Evolutionary conservation across 2,113 vertebrate genomes (phyloP).

Genomic region (Poicephalus meyeri): DNA sequence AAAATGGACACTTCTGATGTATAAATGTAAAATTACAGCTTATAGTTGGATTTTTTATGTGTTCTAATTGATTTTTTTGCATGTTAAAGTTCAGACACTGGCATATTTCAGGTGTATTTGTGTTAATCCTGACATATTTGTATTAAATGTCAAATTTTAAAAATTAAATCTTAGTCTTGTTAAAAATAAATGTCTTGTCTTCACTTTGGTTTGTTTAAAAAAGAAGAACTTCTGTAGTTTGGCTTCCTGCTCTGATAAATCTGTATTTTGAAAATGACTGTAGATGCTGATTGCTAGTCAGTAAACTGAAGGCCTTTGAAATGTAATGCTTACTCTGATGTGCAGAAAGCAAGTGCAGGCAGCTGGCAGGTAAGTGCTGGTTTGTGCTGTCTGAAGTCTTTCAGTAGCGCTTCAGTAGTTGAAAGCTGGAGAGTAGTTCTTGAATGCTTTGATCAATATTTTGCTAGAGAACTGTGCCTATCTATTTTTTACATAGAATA

Average conservation of each 20-base stretch:
- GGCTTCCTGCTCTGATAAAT: slow-evolving; percentile 6
- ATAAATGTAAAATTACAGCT: slow-evolving; percentile 83
- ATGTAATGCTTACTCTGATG: not conserved
- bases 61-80: slow-evolving; percentile 77
- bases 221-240: not conserved
- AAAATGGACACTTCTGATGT: slow-evolving; percentile 79
- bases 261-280: not conserved
- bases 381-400: not conserved
- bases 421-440: not conserved
- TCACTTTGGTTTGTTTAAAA: slow-evolving; percentile 34
- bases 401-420: not conserved
- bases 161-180: slow-evolving; percentile 75
- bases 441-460: not conserved
- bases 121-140: slow-evolving; percentile 79
- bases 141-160: slow-evolving; percentile 76
- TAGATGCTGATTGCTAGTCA: not conserved
- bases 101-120: slow-evolving; percentile 80
- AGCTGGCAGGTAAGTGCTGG: not conserved
- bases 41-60: slow-evolving; percentile 74
- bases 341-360: not conserved
- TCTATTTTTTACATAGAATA: not conserved
- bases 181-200: slow-evolving; percentile 70
- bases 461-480: not conserved
- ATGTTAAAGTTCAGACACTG: slow-evolving; percentile 82
- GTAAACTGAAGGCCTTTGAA: not conserved